Base-by-base conservation (phyloP, 2,797 vertebrate genomes). In the Phalanger gymnotis region DNA sequence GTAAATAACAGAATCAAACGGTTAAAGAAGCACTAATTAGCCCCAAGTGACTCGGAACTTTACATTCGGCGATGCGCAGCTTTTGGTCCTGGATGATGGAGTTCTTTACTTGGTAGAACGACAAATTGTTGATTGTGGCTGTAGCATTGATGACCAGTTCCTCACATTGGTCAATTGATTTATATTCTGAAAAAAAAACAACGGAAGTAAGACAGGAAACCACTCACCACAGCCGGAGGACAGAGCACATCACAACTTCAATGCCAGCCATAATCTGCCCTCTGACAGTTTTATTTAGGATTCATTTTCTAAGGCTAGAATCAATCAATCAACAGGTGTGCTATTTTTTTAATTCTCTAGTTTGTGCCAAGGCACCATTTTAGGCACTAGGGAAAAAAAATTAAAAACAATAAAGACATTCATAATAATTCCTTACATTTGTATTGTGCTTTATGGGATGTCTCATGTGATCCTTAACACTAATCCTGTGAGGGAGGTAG, bases 51-150 rank as follows among this genome's bases (percentile, higher is more conserved):
- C 53, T n/a, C 54, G 28, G 47, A 96, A 57, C 27, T 99, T 99
- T 99, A 99, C 99, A 58, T 98, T 99, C 98, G 55, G 99, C 99
- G 92, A 99, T 98, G 94, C 97, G 93, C 13, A 99, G 98, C 89
- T 98, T 99, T 94, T 97, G 98, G 93, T 97, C 97, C 90, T 98
- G 97, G 97, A 99, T 97, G 19, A 98, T 93, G 12, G 99, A 99
- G 98, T 97, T 98, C 56, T 99, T 97, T 93, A 98, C 98, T 97
- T 98, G 98, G 98, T 99, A 99, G 98, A 99, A 99, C 25, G 99
- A 99, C 95, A 99, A 98, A 97, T 99, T 99, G 99, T 99, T 99
- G 98, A 99, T 98, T 92, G 99, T 96, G 95, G 99, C 99, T 0
- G 99, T 98, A 30, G 99, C 98, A 73, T 99, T 99, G 98, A 99